These are phyloP conservation scores for Sphenodon punctatus DNA, from an alignment of 2,797 vertebrate genomes.

Conservation along the genomic window DNA sequence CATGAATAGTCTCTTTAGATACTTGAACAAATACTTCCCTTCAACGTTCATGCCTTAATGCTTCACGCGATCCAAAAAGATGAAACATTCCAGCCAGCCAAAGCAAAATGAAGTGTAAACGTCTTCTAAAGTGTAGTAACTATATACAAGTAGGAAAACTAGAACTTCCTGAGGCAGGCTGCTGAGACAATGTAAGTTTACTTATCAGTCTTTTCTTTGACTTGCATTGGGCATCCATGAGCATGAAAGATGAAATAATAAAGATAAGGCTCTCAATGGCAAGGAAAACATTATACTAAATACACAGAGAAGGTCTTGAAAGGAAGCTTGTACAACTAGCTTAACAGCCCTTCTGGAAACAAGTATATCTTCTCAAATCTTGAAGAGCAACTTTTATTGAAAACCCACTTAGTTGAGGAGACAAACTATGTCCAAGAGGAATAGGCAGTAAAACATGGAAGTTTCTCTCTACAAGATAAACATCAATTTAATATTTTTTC, in stretches of 20 bases:
- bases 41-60: not conserved
- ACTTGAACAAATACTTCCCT: not conserved
- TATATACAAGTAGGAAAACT: not conserved
- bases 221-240: slow-evolving; percentile 5
- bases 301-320: not conserved
- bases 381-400: not conserved
- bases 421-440: not conserved
- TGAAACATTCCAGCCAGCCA: not conserved
- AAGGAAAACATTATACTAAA: not conserved
- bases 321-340: not conserved
- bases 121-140: not conserved
- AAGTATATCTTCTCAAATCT: not conserved
- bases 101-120: not conserved
- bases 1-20: not conserved
- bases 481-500: not conserved
- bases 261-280: not conserved
- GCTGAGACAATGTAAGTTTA: not conserved
- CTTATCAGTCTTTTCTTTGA: not conserved
- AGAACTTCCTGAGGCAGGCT: not conserved
- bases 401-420: not conserved
- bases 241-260: not conserved
- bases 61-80: not conserved
- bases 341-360: not conserved
- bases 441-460: not conserved
- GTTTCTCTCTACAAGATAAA: not conserved